Evolutionary conservation across 2,888 invertebrate species (phyloP).

Genomic region (Polymixis lichenea): DNA sequence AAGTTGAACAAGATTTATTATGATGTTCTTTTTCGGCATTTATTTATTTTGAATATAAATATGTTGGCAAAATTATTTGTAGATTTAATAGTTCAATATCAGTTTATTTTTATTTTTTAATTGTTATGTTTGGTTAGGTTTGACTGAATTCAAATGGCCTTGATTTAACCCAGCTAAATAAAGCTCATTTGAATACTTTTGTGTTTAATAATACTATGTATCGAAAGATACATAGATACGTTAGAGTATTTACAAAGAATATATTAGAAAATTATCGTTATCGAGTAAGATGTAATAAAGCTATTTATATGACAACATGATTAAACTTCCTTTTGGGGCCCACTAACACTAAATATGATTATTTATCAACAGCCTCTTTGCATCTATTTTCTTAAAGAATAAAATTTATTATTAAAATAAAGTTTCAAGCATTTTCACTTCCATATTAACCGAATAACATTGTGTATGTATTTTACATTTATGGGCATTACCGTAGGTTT

Average conservation of each 20-base stretch:
- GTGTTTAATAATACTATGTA: conserved; percentile 63
- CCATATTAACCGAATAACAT: conserved; percentile 70
- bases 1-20: conserved; percentile 77
- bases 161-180: conserved; percentile 87
- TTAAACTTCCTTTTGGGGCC: conserved; percentile 81
- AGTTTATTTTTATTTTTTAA: conserved; percentile 10
- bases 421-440: conserved; percentile 77
- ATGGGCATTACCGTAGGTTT: conserved; percentile 72
- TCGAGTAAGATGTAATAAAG: conserved; percentile 76
- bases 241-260: conserved; percentile 77
- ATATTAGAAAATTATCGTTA: conserved; percentile 81
- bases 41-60: conserved; percentile 36
- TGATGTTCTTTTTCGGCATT: conserved; percentile 33
- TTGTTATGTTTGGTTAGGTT: conserved; percentile 51
- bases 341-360: conserved; percentile 73
- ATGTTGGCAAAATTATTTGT: conserved; percentile 18
- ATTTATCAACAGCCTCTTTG: conserved; percentile 75
- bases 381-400: conserved; percentile 83
- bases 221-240: conserved; percentile 66
- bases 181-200: conserved; percentile 80
- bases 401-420: conserved; percentile 79
- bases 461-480: conserved; percentile 67
- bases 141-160: conserved; percentile 79
- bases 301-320: conserved; percentile 74
- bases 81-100: conserved; percentile 17